Base-by-base conservation (phyloP, 2,113 vertebrate species). In the Cyphomyrus discorhynchus region DNA sequence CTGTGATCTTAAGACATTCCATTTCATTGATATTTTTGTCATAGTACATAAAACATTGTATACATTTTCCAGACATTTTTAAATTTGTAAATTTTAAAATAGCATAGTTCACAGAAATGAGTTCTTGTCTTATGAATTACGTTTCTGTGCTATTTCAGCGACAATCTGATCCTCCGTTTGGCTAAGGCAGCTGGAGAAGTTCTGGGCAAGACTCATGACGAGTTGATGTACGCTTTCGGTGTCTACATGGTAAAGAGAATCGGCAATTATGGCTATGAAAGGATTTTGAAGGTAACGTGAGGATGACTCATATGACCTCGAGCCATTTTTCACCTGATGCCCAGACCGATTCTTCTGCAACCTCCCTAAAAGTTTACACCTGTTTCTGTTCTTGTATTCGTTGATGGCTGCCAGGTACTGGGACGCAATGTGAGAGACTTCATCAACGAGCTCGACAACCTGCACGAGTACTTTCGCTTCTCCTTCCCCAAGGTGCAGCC, bases 221-320 rank as follows among this genome's bases (percentile, higher is more conserved):
- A 96, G 92, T 93, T 96, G 84, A 96, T 96, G 95, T 96, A 96
- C 10, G 95, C 95, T 62, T 96, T 96, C 6, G 95, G 95, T 11
- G 95, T 96, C 84, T 96, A 96, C 42, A 96, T 96, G 95, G 95
- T 96, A 13, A 96, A 96, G 90, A 94, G 94, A 90, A 96, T 95
- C 9, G 95, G 95, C 70, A 96, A 96, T 92, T 96, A 96, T 9
- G 94, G 95, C 82, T 96, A 96, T 9, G 95, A 96, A 89, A 92
- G 94, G 24, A 96, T 96, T 85, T 92, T 96, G 7, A 96, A 96
- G 94, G 95, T 96, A 88, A 91, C 11, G 9, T 47, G 21, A 45
- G 10, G 46, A 47, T 0, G 35, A 15, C 39, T 11, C 42, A 17
- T 3, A 8, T n/a, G 50, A 70, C 27, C 56, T 42, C 3, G 17